Percentiles rank a stretch among this genome's conserved stretches.
Evolutionary conservation across 2,888 invertebrate genomes (phyloP).

Genomic region (Sepiola atlantica): DNA sequence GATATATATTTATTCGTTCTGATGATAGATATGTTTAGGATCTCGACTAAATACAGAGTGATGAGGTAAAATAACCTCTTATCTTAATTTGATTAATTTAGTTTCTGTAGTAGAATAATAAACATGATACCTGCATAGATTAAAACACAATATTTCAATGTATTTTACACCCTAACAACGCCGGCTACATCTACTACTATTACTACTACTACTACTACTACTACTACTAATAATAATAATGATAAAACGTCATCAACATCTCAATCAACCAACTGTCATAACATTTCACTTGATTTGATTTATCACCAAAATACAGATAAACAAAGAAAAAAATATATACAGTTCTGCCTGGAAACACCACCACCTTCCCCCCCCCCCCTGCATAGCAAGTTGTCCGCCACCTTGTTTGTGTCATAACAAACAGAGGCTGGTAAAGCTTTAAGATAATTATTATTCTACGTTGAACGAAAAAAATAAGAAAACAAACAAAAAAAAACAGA

Average conservation of each 20-base stretch:
- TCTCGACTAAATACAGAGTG: too few relatives aligned
- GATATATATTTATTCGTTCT: too few relatives aligned
- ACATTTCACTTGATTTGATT: not conserved
- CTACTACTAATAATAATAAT: too few relatives aligned
- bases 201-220: too few relatives aligned
- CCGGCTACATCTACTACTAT: too few relatives aligned
- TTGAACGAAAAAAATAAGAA: not conserved
- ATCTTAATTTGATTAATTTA: too few relatives aligned
- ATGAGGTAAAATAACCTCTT: too few relatives aligned
- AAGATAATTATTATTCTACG: conserved; percentile 8
- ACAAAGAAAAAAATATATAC: not conserved
- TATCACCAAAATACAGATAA: not conserved
- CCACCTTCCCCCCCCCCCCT: not conserved
- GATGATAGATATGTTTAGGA: too few relatives aligned
- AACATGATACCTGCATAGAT: too few relatives aligned
- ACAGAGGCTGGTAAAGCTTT: not conserved
- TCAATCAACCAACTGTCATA: not conserved
- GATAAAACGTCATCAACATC: not conserved
- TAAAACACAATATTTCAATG: too few relatives aligned
- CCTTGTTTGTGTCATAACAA: not conserved
- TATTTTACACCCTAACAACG: too few relatives aligned
- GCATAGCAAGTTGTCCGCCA: not conserved
- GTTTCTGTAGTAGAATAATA: too few relatives aligned
- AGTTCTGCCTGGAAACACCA: not conserved
- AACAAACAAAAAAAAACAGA: not conserved